Base-by-base conservation (phyloP, 2,113 vertebrate species). In the Athene cunicularia region DNA sequence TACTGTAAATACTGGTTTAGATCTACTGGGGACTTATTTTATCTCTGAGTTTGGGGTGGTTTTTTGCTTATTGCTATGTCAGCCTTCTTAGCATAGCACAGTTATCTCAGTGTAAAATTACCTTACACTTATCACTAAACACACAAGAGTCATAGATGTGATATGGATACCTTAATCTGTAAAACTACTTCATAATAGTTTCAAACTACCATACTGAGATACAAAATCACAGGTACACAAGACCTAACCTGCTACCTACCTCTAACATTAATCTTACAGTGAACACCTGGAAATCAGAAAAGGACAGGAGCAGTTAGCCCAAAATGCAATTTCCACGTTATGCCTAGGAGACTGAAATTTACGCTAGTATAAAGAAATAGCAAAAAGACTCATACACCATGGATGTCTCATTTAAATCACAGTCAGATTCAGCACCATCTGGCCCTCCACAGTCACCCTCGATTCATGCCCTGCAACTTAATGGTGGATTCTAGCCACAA, bases 201-300 rank as follows among this genome's bases (percentile, higher is more conserved):
- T 58, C 71, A 19, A 16, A 62, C 27, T 45, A 33, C 52, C 81
- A 13, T 10, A 22, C 74, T 45, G 79, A 21, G 79, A 62, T 77
- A 27, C 18, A 13, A 58, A 93, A 80, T 59, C 88, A 55, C 85
- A 62, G 1, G 2, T 3, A 3, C 9, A 35, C 92, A 88, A 63
- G 71, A 86, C 22, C 79, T 81, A 73, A 4, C 81, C 73, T 93
- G 93, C 85, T 93, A 9, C 79, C 71, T 43, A 0, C 72, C 50
- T 74, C 75, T 11, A 19, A 33, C 55, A 43, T 16, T 80, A 52
- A 96, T 90, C 90, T 90, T 82, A 22, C 79, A 88, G 85, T 5
- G 66, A 94, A 52, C 92, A 77, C 82, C 85, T 92, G 96, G 75
- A 67, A 92, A 74, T 27, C 85, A 88, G 74, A 89, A 76, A 68